A percentile compares a stretch with the other conserved stretches of the same genome.
These are phyloP conservation scores for Delphinapterus leucas DNA, from an alignment of 2,113 vertebrate genomes.

Conservation along the genomic window DNA sequence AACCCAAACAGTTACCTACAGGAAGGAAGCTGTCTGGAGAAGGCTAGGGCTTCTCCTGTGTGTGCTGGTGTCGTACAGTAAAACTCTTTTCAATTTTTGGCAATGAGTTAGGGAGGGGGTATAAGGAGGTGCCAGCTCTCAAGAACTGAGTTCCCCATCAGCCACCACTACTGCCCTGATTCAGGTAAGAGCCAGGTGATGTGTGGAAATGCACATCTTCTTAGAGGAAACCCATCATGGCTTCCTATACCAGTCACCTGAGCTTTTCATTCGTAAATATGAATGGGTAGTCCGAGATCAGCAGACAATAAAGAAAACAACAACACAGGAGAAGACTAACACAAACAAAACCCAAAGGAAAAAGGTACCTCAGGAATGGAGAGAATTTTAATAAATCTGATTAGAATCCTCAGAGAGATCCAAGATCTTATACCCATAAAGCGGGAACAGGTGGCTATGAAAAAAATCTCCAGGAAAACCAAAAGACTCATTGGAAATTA, in stretches of 20 bases:
- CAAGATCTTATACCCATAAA: background rate
- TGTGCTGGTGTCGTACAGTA: background rate
- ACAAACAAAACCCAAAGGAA: background rate
- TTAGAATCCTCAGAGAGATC: background rate
- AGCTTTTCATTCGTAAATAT: background rate
- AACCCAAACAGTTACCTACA: background rate
- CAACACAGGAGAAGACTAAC: background rate
- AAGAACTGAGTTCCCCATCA: background rate
- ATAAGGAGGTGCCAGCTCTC: background rate
- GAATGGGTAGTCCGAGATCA: background rate
- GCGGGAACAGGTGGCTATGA: background rate
- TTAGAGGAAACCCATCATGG: background rate
- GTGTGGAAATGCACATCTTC: background rate
- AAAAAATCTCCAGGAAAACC: background rate
- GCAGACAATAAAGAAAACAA: background rate
- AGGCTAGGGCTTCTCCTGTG: background rate
- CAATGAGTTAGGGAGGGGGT: background rate
- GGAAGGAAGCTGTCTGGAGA: background rate
- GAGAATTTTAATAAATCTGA: background rate
- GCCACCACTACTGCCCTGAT: background rate
- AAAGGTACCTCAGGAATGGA: background rate
- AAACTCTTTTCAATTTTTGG: background rate
- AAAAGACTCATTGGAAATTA: background rate
- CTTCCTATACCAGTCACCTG: background rate
- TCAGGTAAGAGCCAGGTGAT: background rate